A percentile compares a stretch with the other conserved stretches of the same genome.
Conservation (phyloP, 2,888 invertebrate genomes). For the Encarsia formosa region DNA sequence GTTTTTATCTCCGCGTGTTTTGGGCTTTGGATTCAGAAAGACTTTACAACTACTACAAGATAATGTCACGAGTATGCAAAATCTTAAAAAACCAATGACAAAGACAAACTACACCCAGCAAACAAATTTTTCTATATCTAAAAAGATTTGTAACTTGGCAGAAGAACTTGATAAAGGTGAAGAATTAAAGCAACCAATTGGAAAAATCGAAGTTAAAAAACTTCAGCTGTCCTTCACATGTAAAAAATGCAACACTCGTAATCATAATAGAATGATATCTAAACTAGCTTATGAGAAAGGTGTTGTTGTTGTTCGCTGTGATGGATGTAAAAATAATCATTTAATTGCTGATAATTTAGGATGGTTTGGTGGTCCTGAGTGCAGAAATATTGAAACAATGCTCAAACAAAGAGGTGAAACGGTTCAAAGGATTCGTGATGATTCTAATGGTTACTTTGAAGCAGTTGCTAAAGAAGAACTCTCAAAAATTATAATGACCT, state of each 20-base stretch:
- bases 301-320: slow-evolving; percentile 87
- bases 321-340: slow-evolving; percentile 83
- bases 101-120: too few relatives aligned
- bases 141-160: neutral
- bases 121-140: slow-evolving; percentile 12
- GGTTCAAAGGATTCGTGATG: slow-evolving; percentile 57
- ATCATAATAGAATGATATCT: slow-evolving; percentile 70
- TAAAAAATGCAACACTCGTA: slow-evolving; percentile 77
- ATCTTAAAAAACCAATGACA: neutral
- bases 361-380: slow-evolving; percentile 81
- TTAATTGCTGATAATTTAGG: slow-evolving; percentile 94
- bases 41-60: slow-evolving; percentile 9
- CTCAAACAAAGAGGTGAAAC: slow-evolving; percentile 82
- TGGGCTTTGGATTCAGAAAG: slow-evolving; percentile 13
- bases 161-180: neutral
- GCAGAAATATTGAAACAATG: slow-evolving; percentile 86
- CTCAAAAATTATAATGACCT: slow-evolving; percentile 10
- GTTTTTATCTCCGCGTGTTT: slow-evolving; percentile 7
- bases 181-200: slow-evolving; percentile 33
- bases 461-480: slow-evolving; percentile 50
- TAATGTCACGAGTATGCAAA: slow-evolving; percentile 11
- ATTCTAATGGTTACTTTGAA: slow-evolving; percentile 53
- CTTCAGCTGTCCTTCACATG: slow-evolving; percentile 80
- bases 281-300: slow-evolving; percentile 83
- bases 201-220: slow-evolving; percentile 59